phyloP scores from a whole-genome alignment of 2,888 invertebrate genomes.

The Nowickia ferox region DNA sequence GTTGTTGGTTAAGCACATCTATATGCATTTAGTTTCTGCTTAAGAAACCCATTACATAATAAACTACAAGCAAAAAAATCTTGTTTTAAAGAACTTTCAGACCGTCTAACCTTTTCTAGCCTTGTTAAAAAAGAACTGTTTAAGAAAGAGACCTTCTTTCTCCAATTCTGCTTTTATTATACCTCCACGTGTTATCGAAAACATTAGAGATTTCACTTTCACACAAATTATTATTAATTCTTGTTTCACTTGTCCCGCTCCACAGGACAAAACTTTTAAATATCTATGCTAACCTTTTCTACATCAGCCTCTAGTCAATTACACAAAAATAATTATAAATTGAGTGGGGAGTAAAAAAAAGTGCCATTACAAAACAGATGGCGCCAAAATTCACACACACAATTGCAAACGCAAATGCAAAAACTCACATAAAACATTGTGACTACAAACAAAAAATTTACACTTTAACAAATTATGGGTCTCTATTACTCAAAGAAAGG shows the following conservation, averaged over 20 bases:
- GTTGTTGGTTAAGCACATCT: too few species aligned
- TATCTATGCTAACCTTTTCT: not conserved
- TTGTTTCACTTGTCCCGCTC: not conserved
- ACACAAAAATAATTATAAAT: constrained; percentile 34
- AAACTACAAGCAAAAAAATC: too few species aligned
- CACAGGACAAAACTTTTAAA: not conserved
- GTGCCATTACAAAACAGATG: constrained; percentile 58
- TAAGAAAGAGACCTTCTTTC: not conserved
- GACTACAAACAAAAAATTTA: constrained; percentile 55
- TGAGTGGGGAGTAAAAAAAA: constrained; percentile 6
- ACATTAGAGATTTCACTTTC: not conserved
- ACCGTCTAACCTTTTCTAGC: too few species aligned
- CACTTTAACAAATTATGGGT: constrained; percentile 65
- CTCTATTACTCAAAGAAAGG: constrained; percentile 54
- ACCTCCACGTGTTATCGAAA: not conserved
- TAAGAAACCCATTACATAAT: too few species aligned
- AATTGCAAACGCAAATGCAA: not conserved
- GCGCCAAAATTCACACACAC: constrained; percentile 59
- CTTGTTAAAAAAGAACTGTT: too few species aligned
- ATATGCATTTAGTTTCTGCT: too few species aligned
- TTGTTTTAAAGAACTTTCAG: too few species aligned
- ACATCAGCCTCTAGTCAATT: constrained; percentile 21
- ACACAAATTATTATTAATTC: constrained; percentile 21
- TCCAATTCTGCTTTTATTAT: not conserved
- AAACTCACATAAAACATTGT: constrained; percentile 21